Base-by-base conservation (phyloP, 2,888 invertebrate species). In the Psylliodes chrysocephalus region DNA sequence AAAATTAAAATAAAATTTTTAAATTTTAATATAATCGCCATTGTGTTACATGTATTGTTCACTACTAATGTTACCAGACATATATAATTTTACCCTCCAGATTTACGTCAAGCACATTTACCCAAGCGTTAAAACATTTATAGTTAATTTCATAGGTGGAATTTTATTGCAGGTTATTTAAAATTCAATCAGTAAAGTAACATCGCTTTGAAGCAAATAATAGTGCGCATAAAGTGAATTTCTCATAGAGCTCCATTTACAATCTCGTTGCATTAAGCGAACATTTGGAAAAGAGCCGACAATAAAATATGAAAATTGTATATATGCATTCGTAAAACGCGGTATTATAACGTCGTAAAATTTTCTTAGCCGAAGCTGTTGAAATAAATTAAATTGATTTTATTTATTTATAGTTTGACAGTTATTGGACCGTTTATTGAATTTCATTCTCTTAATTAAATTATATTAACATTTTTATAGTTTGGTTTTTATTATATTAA, bases 181-280 rank as follows among this genome's bases (percentile, higher is more conserved):
- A 46, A 46, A 46, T 46, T 46, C 46, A 46, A 46, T 46, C 46
- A 46, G 46, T 46, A 46, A 46, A 46, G 46, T 46, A 46, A 46
- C 46, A 46, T 14, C 19, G 46, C 46, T 22, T 44, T 22, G 19
- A 25, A 46, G 46, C 22, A 14, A 46, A 46, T 19, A 46, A 46
- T 46, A 22, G 22, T 1, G 10, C 5, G 46, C 22, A 46, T 46
- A 46, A 46, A 46, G 46, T 14, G 46, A 46, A 46, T 7, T 46
- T 22, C 46, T 46, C 46, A 25, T 25, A 25, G 22, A 10, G 46
- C 46, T 10, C 46, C 14, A 46, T 46, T 46, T 22, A 22, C 46
- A 46, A 46, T 46, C 46, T 14, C 46, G 14, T 46, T 14, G 46
- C 35, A 35, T 35, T 35, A 35, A 35, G 35, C 14, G 35, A 35